These are phyloP conservation scores for Ctenicera cuprea DNA, from an alignment of 2,888 invertebrate genomes.

Conservation along the genomic window DNA sequence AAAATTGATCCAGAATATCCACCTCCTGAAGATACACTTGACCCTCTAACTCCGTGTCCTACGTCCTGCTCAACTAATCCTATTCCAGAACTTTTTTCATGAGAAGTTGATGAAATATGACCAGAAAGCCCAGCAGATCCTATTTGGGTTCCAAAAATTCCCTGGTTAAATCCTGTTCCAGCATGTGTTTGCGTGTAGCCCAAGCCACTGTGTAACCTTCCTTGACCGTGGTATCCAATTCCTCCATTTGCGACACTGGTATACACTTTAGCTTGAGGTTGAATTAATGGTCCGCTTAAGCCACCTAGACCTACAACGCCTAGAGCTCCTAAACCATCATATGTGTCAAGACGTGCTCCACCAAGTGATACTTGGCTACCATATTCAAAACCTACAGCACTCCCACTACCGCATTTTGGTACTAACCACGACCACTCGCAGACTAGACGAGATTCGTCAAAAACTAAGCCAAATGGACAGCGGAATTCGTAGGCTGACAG, in stretches of 20 bases:
- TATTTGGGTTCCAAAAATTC: background rate
- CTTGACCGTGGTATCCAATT: background rate
- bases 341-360: slow-evolving; percentile 61
- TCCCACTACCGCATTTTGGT: slow-evolving; percentile 71
- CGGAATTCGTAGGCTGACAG: slow-evolving; percentile 86
- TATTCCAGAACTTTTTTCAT: background rate
- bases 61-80: background rate
- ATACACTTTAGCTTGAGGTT: slow-evolving; percentile 51
- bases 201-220: too few species aligned
- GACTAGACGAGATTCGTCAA: slow-evolving; percentile 80
- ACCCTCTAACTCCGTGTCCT: background rate
- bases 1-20: background rate
- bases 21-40: background rate
- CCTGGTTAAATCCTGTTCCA: background rate
- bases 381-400: slow-evolving; percentile 68
- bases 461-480: slow-evolving; percentile 87
- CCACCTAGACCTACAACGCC: slow-evolving; percentile 65
- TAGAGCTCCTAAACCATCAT: slow-evolving; percentile 67
- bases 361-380: background rate
- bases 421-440: slow-evolving; percentile 91
- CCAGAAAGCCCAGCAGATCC: background rate
- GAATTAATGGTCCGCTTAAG: slow-evolving; percentile 62
- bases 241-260: background rate
- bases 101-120: background rate
- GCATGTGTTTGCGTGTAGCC: too few species aligned